Conservation (phyloP, 2,888 invertebrate genomes). For the Oxytorus armatus region DNA sequence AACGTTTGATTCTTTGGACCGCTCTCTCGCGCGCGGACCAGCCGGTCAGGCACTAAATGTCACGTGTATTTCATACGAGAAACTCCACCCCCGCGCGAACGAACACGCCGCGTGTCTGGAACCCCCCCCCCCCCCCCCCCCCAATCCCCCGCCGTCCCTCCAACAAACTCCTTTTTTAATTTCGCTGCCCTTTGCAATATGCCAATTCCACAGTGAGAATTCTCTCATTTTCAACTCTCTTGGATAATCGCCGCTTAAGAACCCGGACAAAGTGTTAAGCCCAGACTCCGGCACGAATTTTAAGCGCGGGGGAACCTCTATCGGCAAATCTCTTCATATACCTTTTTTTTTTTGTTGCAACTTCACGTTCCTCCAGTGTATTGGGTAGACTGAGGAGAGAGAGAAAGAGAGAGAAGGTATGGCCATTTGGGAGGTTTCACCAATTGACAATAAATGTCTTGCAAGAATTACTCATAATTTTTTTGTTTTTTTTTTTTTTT, state of each 20-base stretch:
- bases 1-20: slow-evolving; percentile 76
- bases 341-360: background rate
- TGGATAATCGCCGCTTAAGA: slow-evolving; percentile 76
- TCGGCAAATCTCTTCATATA: slow-evolving; percentile 4
- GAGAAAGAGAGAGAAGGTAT: too few relatives aligned
- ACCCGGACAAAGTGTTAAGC: slow-evolving; percentile 69
- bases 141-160: slow-evolving; percentile 4
- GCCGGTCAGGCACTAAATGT: slow-evolving; percentile 84
- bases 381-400: too few relatives aligned
- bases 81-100: slow-evolving; percentile 81
- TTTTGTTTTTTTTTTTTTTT: too few relatives aligned
- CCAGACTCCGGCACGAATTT: slow-evolving; percentile 49
- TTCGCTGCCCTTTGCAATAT: slow-evolving; percentile 74
- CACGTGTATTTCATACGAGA: slow-evolving; percentile 84
- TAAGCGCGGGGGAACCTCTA: slow-evolving; percentile 36
- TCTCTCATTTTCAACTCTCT: slow-evolving; percentile 76
- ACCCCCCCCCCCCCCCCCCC: slow-evolving; percentile 3
- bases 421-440: too few relatives aligned
- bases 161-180: slow-evolving; percentile 45
- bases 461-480: too few relatives aligned
- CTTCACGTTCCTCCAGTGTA: too few relatives aligned
- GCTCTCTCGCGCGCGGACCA: slow-evolving; percentile 72
- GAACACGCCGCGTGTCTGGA: slow-evolving; percentile 57
- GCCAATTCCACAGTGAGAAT: slow-evolving; percentile 78
- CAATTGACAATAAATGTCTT: too few relatives aligned